A percentile compares a stretch with the other conserved stretches of the same genome.
These are phyloP conservation scores for Caradrina clavipalpis DNA, from an alignment of 2,888 invertebrate species.

Conservation along the genomic window DNA sequence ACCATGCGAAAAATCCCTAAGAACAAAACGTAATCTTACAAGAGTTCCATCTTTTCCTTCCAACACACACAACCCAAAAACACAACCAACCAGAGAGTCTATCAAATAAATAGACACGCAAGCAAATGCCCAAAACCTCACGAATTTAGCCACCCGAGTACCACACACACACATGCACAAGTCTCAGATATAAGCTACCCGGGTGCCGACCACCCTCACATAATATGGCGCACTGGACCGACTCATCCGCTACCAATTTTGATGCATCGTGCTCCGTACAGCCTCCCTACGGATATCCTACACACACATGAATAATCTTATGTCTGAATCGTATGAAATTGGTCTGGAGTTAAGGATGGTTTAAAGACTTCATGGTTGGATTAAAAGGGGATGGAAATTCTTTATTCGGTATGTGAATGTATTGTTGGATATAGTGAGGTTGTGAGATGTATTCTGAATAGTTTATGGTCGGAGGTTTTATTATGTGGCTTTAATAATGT, in stretches of 20 bases:
- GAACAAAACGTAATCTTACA: too few species aligned
- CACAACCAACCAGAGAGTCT: neutral
- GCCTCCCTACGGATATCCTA: slow-evolving; percentile 70
- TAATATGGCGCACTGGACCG: slow-evolving; percentile 57
- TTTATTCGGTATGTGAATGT: neutral
- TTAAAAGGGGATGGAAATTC: slow-evolving; percentile 22
- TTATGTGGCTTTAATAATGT: neutral
- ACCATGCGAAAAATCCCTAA: too few species aligned
- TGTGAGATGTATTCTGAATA: neutral
- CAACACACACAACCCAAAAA: neutral
- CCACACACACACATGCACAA: slow-evolving; percentile 5
- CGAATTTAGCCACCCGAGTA: slow-evolving; percentile 37
- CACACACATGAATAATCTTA: slow-evolving; percentile 49
- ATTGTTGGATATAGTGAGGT: neutral
- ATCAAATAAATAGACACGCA: slow-evolving; percentile 22
- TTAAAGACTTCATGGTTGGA: slow-evolving; percentile 41
- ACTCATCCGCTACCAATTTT: slow-evolving; percentile 67
- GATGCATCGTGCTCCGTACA: slow-evolving; percentile 59
- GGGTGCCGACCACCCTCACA: slow-evolving; percentile 36
- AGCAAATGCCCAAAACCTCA: slow-evolving; percentile 19
- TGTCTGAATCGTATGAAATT: slow-evolving; percentile 57
- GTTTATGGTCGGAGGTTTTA: too few species aligned
- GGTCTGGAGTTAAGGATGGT: slow-evolving; percentile 39
- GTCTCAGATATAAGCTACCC: slow-evolving; percentile 28
- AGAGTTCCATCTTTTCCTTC: too few species aligned